Percentiles rank a stretch among this genome's conserved stretches.
Conservation (phyloP, 2,888 invertebrate species). For the Lacanobia wlatinum region DNA sequence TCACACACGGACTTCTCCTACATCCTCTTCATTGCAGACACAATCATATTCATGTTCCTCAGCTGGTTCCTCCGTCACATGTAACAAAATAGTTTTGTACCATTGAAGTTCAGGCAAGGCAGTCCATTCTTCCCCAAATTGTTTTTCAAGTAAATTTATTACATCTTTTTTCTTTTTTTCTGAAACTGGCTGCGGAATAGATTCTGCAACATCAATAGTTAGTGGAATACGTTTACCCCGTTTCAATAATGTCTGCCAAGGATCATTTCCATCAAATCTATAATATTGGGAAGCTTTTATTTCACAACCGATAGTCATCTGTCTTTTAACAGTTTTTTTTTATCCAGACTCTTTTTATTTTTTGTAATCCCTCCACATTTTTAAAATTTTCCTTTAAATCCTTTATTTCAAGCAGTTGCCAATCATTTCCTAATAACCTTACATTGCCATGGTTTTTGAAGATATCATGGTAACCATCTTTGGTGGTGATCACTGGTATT, state of each 20-base stretch:
- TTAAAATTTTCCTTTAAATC: slow-evolving; percentile 29
- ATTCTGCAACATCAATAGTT: slow-evolving; percentile 40
- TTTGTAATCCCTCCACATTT: slow-evolving; percentile 36
- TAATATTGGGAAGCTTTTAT: slow-evolving; percentile 40
- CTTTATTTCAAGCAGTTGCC: slow-evolving; percentile 34
- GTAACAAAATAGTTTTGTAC: slow-evolving; percentile 44
- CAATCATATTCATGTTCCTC: slow-evolving; percentile 45
- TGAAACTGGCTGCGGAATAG: slow-evolving; percentile 43
- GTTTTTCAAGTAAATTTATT: slow-evolving; percentile 38
- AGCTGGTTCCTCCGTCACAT: slow-evolving; percentile 46
- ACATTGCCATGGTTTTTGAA: slow-evolving; percentile 49
- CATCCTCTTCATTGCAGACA: slow-evolving; percentile 44
- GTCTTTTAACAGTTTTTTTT: slow-evolving; percentile 35
- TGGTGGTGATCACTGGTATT: slow-evolving; percentile 39
- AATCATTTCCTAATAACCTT: slow-evolving; percentile 37
- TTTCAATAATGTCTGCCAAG: slow-evolving; percentile 27
- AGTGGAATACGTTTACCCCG: slow-evolving; percentile 33
- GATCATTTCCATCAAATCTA: slow-evolving; percentile 33
- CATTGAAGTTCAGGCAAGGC: slow-evolving; percentile 38
- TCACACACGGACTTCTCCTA: slow-evolving; percentile 44
- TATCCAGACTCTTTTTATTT: slow-evolving; percentile 37
- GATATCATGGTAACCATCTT: slow-evolving; percentile 47
- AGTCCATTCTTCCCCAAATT: slow-evolving; percentile 41
- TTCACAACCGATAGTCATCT: slow-evolving; percentile 34
- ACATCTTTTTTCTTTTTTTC: slow-evolving; percentile 46